Evolutionary conservation across 2,113 vertebrate species (phyloP).

Genomic region (Salvelinus namaycush): DNA sequence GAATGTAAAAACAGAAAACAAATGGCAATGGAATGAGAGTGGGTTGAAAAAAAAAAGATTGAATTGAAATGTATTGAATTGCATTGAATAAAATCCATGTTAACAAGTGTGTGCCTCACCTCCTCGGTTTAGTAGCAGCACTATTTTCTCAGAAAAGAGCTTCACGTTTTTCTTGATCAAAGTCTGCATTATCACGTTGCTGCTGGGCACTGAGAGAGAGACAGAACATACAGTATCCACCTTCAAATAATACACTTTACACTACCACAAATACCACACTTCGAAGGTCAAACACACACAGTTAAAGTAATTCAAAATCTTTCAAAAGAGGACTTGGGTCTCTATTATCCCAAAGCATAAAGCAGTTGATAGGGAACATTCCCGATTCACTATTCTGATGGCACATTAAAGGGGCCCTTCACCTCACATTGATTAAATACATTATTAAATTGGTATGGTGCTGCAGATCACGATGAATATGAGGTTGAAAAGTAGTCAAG

Average conservation of each 20-base stretch:
- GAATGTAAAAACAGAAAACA: neutral
- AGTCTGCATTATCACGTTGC: slow-evolving; percentile 90
- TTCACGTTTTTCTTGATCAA: slow-evolving; percentile 91
- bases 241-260: neutral
- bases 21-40: neutral
- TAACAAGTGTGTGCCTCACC: slow-evolving; percentile 71
- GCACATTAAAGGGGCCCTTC: too few species aligned
- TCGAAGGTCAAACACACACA: too few species aligned
- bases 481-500: too few species aligned
- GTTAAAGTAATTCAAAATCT: too few species aligned
- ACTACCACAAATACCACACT: neutral
- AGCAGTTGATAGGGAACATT: neutral
- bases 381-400: too few species aligned
- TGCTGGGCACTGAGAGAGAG: slow-evolving; percentile 80
- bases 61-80: neutral
- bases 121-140: slow-evolving; percentile 91
- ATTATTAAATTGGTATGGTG: too few species aligned
- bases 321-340: neutral
- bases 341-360: neutral
- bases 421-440: too few species aligned
- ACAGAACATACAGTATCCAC: slow-evolving; percentile 4
- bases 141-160: slow-evolving; percentile 90
- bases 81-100: neutral
- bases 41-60: neutral
- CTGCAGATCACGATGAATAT: too few species aligned